Base-by-base conservation (phyloP, 2,888 invertebrate species). In the Suillia variegata region DNA sequence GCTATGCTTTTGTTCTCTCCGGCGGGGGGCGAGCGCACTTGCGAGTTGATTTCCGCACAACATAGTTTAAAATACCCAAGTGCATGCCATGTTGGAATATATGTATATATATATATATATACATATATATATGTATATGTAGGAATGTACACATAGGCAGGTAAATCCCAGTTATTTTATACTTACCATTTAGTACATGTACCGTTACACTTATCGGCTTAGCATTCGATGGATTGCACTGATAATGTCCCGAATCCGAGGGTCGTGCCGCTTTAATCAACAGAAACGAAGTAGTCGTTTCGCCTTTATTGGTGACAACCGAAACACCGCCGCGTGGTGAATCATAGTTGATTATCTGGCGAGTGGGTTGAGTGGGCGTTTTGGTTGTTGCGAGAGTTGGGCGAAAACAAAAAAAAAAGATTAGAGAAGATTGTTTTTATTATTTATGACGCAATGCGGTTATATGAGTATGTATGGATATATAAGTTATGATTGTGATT, bases 201-300 rank as follows among this genome's bases (percentile, higher is more conserved):
- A 96, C 94, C 67, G 91, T 91, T 73, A 95, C 93, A 83, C 92
- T 92, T 83, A 93, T 94, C 61, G 93, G 87, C 82, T 93, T 92
- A 70, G 95, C 93, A 84, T 94, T 95, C 84, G 94, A 94, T 76
- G 96, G 95, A 85, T 93, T 93, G 84, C 95, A 96, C 82, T 93
- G 92, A 84, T 96, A 96, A 77, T 89, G 91, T 74, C 95, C 94
- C 55, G 93, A 93, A 82, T 95, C 95, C 53, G 92, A 87, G 59
- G 93, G 91, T 79, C 89, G 87, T 56, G 94, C 94, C 80, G 89
- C 90, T 84, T 94, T 93, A 76, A 95, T 93, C 73, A 95, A 86
- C 70, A 96, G 86, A 83, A 93, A 94, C 70, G 94, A 94, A 69
- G 92, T 92, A 66, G 95, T 94, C 57, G 91, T 93, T 82, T 93